Base-by-base conservation (phyloP, 1,140 invertebrate genomes). In the Drosophila lini region DNA sequence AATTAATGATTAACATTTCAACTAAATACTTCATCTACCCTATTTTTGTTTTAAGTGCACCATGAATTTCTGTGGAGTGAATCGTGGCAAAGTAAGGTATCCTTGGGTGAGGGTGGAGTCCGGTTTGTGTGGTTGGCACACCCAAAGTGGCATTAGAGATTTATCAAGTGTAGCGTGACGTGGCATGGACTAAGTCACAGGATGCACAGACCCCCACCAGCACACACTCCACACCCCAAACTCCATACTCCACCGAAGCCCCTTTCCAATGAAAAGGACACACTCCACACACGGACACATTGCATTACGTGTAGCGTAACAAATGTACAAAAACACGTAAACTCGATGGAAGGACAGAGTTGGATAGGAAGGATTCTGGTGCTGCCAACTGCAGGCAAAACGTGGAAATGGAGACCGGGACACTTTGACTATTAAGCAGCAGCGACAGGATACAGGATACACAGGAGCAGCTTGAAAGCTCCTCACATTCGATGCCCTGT, bases 251-350 rank as follows among this genome's bases (percentile, higher is more conserved):
- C 25, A 9, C 2, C 25, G 0, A 32, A 11, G 15, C 28, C 1
- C 10, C 50, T 32, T 44, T 22, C 40, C 45, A 63, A 34, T 57
- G 32, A 50, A 44, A 44, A 6, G 45, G 56, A 60, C 62, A 61
- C 59, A 45, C 65, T 44, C 47, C 31, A 59, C 36, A 67, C 48
- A 59, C 47, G 47, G 44, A 83, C 68, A 82, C 82, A 82, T 83
- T 78, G 80, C 82, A 89, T 88, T 88, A 88, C 83, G 83, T 88
- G 84, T 88, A 89, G 84, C 84, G 84, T 89, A 88, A 89, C 84
- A 88, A 88, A 88, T 89, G 84, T 89, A 81, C 80, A 89, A 88
- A 84, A 88, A 89, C 84, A 88, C 84, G 84, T 86, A 86, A 86
- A 67, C 84, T 74, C 67, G 34, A 45, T 63, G 69, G 60, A 57